phyloP scores from a whole-genome alignment of 2,888 invertebrate genomes.

The Anarsia innoxiella region DNA sequence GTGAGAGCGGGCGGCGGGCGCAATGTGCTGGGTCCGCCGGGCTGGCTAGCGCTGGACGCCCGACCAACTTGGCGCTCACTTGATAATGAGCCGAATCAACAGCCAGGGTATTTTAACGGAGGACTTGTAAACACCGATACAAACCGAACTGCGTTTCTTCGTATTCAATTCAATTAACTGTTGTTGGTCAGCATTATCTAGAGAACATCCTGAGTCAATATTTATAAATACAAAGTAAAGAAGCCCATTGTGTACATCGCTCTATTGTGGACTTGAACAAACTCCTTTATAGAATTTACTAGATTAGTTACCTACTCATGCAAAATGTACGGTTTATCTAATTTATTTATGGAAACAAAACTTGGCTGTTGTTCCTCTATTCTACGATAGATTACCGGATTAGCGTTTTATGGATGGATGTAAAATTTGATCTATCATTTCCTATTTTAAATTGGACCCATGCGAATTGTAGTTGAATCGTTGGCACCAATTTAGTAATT shows the following conservation, averaged over 20 bases:
- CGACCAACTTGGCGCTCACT: conserved; percentile 21
- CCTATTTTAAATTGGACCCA: too few species aligned
- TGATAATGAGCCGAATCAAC: conserved; percentile 52
- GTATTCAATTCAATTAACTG: conserved; percentile 47
- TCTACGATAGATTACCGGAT: too few species aligned
- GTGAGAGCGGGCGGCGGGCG: conserved; percentile 20
- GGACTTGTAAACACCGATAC: conserved; percentile 49
- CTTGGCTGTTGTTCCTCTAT: too few species aligned
- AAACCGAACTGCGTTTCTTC: conserved; percentile 43
- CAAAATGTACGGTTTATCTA: too few species aligned
- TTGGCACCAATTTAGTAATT: conserved; percentile 32
- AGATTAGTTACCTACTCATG: too few species aligned
- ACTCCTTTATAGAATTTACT: conserved; percentile 14
- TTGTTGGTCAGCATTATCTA: conserved; percentile 55
- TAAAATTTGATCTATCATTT: too few species aligned
- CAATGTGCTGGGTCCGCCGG: not conserved
- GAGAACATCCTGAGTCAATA: conserved; percentile 60
- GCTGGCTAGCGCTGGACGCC: not conserved
- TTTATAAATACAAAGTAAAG: conserved; percentile 45
- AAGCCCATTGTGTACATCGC: conserved; percentile 31
- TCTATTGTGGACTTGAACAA: conserved; percentile 27
- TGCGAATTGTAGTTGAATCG: not conserved
- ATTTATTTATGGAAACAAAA: too few species aligned
- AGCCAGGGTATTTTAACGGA: conserved; percentile 53
- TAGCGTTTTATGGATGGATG: too few species aligned